Evolutionary conservation across 2,888 invertebrate genomes (phyloP).

Genomic region (Deroplatys truncata): DNA sequence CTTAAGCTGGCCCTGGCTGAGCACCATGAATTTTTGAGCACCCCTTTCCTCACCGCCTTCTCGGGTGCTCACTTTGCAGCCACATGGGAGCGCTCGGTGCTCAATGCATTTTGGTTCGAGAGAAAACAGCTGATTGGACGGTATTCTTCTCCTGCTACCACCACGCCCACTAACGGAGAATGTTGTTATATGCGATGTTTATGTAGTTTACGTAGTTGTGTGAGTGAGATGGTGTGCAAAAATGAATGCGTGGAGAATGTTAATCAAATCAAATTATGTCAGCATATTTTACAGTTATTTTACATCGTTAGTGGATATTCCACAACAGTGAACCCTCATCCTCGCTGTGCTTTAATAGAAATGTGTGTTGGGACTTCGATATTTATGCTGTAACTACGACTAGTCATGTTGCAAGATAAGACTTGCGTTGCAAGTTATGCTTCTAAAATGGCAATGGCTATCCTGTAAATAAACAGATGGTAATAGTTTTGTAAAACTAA

Average conservation of each 20-base stretch:
- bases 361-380: not conserved
- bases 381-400: not conserved
- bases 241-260: not conserved
- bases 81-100: not conserved
- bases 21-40: too few species aligned
- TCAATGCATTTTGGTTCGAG: not conserved
- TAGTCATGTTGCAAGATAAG: not conserved
- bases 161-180: constrained; percentile 10
- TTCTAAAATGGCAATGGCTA: not conserved
- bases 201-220: not conserved
- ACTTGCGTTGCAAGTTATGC: not conserved
- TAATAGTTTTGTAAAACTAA: not conserved
- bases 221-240: not conserved
- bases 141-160: not conserved
- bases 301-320: not conserved
- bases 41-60: not conserved
- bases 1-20: too few species aligned
- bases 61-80: not conserved
- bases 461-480: not conserved
- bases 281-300: not conserved
- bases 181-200: not conserved
- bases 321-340: not conserved
- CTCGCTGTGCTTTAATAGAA: not conserved
- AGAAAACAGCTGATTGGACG: constrained; percentile 12
- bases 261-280: not conserved